A percentile compares a stretch with the other conserved stretches of the same genome.
Conservation (phyloP, 2,888 invertebrate species). For the Eupsilia transversa region DNA sequence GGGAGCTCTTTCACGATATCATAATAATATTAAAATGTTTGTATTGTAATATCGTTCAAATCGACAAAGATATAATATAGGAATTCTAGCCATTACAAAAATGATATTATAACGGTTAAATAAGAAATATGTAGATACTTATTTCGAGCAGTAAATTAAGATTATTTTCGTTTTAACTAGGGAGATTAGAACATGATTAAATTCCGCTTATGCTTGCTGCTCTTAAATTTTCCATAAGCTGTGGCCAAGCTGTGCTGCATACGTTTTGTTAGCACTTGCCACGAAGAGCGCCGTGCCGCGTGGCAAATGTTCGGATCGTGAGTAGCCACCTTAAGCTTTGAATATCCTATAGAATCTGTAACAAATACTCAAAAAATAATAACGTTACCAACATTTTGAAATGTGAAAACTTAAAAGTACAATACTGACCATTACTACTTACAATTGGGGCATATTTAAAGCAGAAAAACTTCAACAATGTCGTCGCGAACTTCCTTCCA, state of each 20-base stretch:
- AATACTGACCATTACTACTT: not conserved
- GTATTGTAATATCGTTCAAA: conserved; percentile 18
- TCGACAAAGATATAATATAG: conserved; percentile 1
- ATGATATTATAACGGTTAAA: not conserved
- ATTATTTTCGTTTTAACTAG: not conserved
- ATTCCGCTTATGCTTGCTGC: not conserved
- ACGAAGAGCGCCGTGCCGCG: not conserved
- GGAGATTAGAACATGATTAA: not conserved
- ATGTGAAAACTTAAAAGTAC: not conserved
- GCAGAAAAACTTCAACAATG: conserved; percentile 47
- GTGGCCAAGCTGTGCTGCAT: not conserved
- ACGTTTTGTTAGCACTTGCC: conserved; percentile 31
- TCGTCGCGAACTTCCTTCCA: conserved; percentile 47
- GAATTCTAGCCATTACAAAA: not conserved
- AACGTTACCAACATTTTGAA: not conserved
- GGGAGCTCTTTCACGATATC: conserved; percentile 49
- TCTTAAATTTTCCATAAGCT: conserved; percentile 15
- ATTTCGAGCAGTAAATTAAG: not conserved
- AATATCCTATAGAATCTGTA: not conserved
- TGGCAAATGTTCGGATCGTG: conserved; percentile 32
- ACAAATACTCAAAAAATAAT: not conserved
- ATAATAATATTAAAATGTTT: conserved; percentile 41
- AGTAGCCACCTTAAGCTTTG: not conserved
- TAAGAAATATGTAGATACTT: not conserved
- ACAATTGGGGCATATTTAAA: conserved; percentile 28